phyloP scores from a whole-genome alignment of 2,113 vertebrate species.

The Gobiocypris rarus region DNA sequence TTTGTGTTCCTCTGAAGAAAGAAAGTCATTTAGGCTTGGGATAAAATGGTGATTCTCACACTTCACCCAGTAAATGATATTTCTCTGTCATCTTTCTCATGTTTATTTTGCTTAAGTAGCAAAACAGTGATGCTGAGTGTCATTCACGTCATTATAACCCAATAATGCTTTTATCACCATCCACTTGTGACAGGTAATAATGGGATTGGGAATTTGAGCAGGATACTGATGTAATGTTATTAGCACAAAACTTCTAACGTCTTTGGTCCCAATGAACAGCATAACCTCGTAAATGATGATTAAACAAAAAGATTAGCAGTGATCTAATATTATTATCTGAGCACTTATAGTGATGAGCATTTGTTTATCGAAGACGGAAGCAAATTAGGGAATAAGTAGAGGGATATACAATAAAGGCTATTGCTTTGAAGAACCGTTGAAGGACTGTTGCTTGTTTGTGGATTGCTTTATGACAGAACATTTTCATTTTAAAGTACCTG shows the following conservation, averaged over 20 bases:
- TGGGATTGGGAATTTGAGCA: background rate
- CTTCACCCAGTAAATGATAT: background rate
- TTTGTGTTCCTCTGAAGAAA: background rate
- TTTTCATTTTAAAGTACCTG: background rate
- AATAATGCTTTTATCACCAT: constrained; percentile 23
- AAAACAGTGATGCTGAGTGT: background rate
- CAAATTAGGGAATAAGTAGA: background rate
- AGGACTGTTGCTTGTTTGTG: background rate
- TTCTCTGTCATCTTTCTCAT: background rate
- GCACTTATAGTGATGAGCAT: background rate
- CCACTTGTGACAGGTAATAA: background rate
- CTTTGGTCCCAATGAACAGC: constrained; percentile 24
- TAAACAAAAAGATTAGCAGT: background rate
- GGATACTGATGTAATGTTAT: background rate
- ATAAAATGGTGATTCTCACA: background rate
- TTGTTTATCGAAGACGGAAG: constrained; percentile 3
- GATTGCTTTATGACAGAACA: background rate
- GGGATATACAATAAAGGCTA: background rate
- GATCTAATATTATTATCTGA: constrained; percentile 14
- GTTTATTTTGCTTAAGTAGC: background rate
- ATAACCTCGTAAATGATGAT: background rate
- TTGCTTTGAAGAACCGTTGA: constrained; percentile 1
- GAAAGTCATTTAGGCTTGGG: background rate
- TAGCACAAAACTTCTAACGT: background rate
- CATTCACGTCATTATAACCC: background rate